phyloP scores from a whole-genome alignment of 2,113 vertebrate species.

The Podocnemis expansa region DNA sequence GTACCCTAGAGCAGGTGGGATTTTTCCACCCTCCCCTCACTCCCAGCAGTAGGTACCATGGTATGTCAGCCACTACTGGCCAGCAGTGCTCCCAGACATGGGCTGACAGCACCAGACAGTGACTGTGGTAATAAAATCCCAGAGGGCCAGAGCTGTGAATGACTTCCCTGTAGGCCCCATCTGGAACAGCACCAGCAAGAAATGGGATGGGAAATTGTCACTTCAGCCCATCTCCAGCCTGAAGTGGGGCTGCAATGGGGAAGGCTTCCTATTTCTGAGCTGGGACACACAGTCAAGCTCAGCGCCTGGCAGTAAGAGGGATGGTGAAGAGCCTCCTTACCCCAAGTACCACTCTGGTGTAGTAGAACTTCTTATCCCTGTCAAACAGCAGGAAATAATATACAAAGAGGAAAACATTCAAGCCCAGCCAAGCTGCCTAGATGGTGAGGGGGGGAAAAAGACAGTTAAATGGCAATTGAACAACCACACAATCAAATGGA shows the following conservation, averaged over 20 bases:
- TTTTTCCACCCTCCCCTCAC: background rate
- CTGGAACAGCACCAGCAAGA: background rate
- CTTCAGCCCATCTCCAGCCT: background rate
- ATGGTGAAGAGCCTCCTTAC: slow-evolving; percentile 73
- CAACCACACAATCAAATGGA: background rate
- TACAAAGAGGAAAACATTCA: slow-evolving; percentile 90
- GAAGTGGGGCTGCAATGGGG: accelerated
- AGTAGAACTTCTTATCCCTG: slow-evolving; percentile 74
- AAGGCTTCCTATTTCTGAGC: accelerated
- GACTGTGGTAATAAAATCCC: background rate
- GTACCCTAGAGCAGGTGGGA: background rate
- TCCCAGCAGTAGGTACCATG: background rate
- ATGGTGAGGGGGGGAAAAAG: background rate
- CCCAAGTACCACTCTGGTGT: slow-evolving; percentile 89
- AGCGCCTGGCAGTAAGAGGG: background rate
- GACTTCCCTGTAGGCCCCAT: background rate
- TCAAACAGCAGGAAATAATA: slow-evolving; percentile 85
- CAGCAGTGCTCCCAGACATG: background rate
- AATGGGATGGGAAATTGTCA: background rate
- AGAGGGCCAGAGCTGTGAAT: background rate
- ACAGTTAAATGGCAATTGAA: background rate
- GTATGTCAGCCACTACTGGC: background rate
- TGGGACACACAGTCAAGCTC: background rate
- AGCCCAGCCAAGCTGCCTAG: slow-evolving; percentile 86
- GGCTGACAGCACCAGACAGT: background rate